Conservation (phyloP, 1,140 invertebrate genomes). For the Tribolium castaneum region DNA sequence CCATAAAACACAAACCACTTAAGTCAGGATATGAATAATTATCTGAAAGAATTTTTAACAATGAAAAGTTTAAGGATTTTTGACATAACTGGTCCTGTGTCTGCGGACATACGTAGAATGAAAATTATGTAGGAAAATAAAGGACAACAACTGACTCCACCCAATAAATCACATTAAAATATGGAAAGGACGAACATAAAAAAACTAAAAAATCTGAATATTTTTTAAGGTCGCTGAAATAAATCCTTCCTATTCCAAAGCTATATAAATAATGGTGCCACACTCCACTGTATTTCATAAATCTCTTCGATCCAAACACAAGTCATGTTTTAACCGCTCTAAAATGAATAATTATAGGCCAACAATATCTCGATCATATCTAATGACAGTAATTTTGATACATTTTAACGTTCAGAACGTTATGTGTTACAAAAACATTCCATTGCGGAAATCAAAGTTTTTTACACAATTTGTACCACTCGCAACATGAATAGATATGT, state of each 20-base stretch:
- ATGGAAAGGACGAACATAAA: slow-evolving; percentile 24
- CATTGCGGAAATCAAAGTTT: not conserved
- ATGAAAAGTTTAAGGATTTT: slow-evolving; percentile 23
- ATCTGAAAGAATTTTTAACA: slow-evolving; percentile 1
- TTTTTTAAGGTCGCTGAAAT: slow-evolving; percentile 26
- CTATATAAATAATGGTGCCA: slow-evolving; percentile 17
- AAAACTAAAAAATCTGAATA: slow-evolving; percentile 2
- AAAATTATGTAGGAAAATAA: not conserved
- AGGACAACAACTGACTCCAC: slow-evolving; percentile 19
- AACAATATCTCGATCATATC: not conserved
- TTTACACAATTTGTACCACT: not conserved
- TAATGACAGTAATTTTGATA: not conserved
- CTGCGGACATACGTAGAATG: not conserved
- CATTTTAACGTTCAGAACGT: not conserved
- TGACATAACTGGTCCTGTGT: slow-evolving; percentile 4
- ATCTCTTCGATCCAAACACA: not conserved
- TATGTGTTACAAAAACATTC: not conserved
- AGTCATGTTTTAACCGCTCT: not conserved
- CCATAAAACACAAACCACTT: slow-evolving; percentile 22
- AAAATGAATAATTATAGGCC: not conserved
- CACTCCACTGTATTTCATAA: not conserved
- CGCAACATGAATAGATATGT: not conserved
- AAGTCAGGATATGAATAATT: slow-evolving; percentile 6
- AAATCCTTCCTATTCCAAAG: slow-evolving; percentile 14
- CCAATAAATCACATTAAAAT: slow-evolving; percentile 28